phyloP scores from a whole-genome alignment of 1,140 invertebrate species.

The Agrypnia vestita region DNA sequence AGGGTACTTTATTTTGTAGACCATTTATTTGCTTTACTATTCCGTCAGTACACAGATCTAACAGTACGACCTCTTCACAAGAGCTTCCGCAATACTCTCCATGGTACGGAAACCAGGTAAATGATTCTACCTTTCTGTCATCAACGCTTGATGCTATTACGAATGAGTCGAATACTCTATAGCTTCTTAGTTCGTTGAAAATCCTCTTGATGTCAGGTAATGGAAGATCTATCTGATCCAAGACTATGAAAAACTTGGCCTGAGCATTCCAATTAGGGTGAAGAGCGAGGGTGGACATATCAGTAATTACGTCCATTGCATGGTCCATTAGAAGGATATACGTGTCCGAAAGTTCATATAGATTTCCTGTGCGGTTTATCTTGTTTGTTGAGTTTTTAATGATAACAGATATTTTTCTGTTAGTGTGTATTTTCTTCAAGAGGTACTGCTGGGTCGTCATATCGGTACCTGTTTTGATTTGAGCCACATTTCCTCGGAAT shows the following conservation, averaged over 20 bases:
- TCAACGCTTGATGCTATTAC: neutral
- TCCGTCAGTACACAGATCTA: neutral
- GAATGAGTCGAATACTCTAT: neutral
- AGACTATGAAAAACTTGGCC: neutral
- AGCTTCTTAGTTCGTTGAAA: neutral
- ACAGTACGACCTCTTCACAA: neutral
- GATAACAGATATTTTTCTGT: neutral
- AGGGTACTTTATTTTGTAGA: neutral
- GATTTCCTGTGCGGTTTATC: neutral
- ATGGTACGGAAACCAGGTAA: neutral
- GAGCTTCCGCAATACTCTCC: neutral
- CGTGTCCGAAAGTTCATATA: neutral
- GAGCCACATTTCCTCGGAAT: neutral
- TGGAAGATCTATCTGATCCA: neutral
- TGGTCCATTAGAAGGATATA: neutral
- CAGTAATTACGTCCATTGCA: neutral
- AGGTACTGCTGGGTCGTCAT: neutral
- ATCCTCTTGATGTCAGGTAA: neutral
- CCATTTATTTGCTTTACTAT: neutral
- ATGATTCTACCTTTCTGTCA: neutral
- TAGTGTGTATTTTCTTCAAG: neutral
- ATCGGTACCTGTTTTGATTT: neutral
- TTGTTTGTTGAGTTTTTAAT: neutral
- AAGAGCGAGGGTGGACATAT: neutral
- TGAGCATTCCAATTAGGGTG: neutral